Evolutionary conservation across 2,113 vertebrate genomes (phyloP).

Genomic region (Hipposideros armiger): DNA sequence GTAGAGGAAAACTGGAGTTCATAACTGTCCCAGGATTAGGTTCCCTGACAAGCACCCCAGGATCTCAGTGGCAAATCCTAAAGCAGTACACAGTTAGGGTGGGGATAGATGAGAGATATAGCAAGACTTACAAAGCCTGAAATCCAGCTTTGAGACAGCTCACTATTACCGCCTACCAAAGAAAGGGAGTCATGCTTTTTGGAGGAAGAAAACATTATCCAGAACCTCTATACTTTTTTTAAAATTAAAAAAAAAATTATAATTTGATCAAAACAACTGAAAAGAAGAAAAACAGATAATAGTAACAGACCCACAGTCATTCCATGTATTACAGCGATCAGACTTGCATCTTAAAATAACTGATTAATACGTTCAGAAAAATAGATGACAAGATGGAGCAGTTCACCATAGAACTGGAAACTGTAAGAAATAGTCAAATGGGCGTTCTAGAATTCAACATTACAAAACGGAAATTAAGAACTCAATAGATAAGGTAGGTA

Average conservation of each 20-base stretch:
- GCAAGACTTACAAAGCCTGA: background rate
- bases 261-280: background rate
- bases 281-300: background rate
- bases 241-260: background rate
- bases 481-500: background rate
- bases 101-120: background rate
- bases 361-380: background rate
- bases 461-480: constrained; percentile 45
- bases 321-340: background rate
- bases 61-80: background rate
- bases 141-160: background rate
- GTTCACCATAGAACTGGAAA: constrained; percentile 41
- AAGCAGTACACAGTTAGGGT: background rate
- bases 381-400: background rate
- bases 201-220: background rate
- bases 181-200: background rate
- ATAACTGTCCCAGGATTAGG: background rate
- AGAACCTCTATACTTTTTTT: background rate
- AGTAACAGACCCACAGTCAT: background rate
- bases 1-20: background rate
- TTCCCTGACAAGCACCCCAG: background rate
- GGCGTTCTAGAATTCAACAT: background rate
- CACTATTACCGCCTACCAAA: background rate
- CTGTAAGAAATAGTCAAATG: background rate
- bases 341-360: background rate